Evolutionary conservation across 2,888 invertebrate species (phyloP), one percentile per base, ranked within the genome.

Genomic region (Leptogaster cylindrica): DNA sequence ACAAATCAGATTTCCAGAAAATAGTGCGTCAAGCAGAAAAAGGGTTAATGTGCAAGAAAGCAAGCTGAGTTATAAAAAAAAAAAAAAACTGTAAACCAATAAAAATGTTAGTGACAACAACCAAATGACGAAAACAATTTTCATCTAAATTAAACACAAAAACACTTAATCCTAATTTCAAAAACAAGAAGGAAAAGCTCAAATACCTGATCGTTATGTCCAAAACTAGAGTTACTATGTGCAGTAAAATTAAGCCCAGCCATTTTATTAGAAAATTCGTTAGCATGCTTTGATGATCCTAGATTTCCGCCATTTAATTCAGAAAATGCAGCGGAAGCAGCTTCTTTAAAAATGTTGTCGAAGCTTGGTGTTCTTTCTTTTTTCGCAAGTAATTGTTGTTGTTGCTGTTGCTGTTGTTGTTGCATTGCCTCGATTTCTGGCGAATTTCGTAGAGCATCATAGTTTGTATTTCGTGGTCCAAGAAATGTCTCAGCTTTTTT

Each of bases 191-290:
- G 25, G 25, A 33, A 52, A 46, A 20, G 28, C 33, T 25, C 41
- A 41, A 36, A 46, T 68, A 68, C 67, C 67, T 68, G 66, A 5
- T 64, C 50, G 8, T 44, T 52, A 66, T 66, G 48, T 66, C 66
- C 66, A 50, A 66, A 61, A 61, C 33, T 66, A 61, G 66, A 66
- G 51, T 41, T 66, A 66, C 51, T 55, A 44, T 68, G 52, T 52
- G 63, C 46, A 64, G 33, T 50, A 67, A 66, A 69, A 58, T 48
- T 50, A 64, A 61, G 20, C 28, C 65, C 68, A 48, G 68, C 52
- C 61, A 71, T 67, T 68, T 67, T 66, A 70, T 72, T 72, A 31
- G 68, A 70, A 70, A 71, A 71, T 67, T 71, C 71, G 68, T 71
- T 48, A 41, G 65, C 44, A 44, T 63, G 64, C 64, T 64, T 64